Evolutionary conservation across 2,797 vertebrate genomes (phyloP), one percentile per base, ranked within the genome.

Genomic region (Epinephelus awoara): DNA sequence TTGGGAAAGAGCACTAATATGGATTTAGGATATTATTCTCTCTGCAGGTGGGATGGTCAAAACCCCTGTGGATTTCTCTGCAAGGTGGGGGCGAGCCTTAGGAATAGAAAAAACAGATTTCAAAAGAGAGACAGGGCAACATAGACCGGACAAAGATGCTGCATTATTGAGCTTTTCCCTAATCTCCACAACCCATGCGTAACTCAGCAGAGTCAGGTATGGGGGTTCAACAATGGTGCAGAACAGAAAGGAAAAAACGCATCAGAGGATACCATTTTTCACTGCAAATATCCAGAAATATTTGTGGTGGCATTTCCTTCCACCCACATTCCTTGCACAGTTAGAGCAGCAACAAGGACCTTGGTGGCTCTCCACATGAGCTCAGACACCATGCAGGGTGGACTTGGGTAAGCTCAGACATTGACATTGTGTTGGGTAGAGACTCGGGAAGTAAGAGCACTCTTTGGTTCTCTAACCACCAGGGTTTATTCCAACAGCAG

Each of bases 1-100:
- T 94, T 93, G 87, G 88, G 87, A 94, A 93, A 94, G 91, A 92
- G 92, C 90, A 88, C 92, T 94, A 95, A 95, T 94, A 95, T 94
- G 94, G 94, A 95, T 92, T 95, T 94, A 94, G 92, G 92, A 94
- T 94, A 95, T 95, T 95, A 93, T 94, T 94, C 92, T 94, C 91
- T 93, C 93, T 86, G 91, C 94, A 96, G 95, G 95, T 95, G 94
- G 94, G 92, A 93, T 90, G 89, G 89, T 87, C 86, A 88, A 92
- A 90, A 89, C 89, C 90, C 89, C 78, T 77, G 88, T 92, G 91
- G 87, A 86, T 92, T 92, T 91, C 85, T 85, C 83, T 85, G 75
- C 15, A 11, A 74, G 77, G 91, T 75, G 84, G 85, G 84, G 84
- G 79, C 2, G 25, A 34, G 79, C 50, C 21, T 77, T 72, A 72